Evolutionary conservation across 2,113 vertebrate genomes (phyloP).

Genomic region (Corvus moneduloides): DNA sequence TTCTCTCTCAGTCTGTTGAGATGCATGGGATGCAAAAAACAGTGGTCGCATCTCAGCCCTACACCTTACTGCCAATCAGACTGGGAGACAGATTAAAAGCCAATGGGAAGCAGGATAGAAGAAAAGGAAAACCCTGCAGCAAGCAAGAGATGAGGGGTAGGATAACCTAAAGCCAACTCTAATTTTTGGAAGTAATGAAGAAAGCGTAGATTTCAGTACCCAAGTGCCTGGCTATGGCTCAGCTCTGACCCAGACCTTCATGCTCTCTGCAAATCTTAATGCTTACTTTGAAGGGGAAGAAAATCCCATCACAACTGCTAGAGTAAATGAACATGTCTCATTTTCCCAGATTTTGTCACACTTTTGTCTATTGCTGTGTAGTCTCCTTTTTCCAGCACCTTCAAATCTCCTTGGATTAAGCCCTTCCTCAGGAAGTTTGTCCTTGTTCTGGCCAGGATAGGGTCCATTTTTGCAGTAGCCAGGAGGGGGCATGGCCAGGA

Average conservation of each 20-base stretch:
- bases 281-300: neutral
- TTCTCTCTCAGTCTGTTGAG: neutral
- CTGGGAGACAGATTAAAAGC: neutral
- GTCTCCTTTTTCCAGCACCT: neutral
- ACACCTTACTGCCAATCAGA: neutral
- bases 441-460: neutral
- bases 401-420: neutral
- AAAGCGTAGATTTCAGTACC: neutral
- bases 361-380: neutral
- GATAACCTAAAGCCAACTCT: neutral
- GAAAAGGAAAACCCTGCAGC: neutral
- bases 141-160: neutral
- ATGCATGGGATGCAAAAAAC: neutral
- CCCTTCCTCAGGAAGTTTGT: neutral
- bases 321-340: neutral
- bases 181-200: neutral
- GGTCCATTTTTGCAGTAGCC: neutral
- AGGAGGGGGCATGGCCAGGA: neutral
- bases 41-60: neutral
- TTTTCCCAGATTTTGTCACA: neutral
- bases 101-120: neutral
- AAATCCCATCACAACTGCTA: neutral
- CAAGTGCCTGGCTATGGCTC: neutral
- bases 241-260: neutral
- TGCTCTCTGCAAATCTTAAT: neutral